These are phyloP conservation scores for Melinopterus prodromus DNA, from an alignment of 2,888 invertebrate genomes.

Conservation along the genomic window DNA sequence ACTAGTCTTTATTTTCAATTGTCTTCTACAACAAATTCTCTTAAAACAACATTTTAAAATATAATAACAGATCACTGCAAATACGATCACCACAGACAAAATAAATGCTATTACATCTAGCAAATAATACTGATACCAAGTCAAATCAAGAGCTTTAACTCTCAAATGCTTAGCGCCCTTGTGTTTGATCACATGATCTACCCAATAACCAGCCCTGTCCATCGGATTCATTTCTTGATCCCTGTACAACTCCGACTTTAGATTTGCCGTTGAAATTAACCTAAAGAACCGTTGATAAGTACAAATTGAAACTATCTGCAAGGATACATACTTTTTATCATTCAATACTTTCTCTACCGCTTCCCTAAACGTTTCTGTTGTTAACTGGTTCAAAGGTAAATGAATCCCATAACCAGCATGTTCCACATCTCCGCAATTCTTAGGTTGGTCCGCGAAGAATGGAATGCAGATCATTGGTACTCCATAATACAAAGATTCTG, in stretches of 20 bases:
- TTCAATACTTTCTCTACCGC: constrained; percentile 21
- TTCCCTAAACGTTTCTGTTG: constrained; percentile 12
- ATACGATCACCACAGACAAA: background rate
- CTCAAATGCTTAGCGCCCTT: constrained; percentile 47
- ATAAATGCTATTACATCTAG: constrained; percentile 41
- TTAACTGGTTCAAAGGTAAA: background rate
- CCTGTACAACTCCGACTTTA: constrained; percentile 43
- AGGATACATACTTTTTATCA: constrained; percentile 21
- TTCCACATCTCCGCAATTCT: constrained; percentile 31
- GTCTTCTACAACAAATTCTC: background rate
- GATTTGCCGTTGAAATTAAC: constrained; percentile 42
- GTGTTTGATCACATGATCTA: constrained; percentile 48
- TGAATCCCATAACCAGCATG: constrained; percentile 28
- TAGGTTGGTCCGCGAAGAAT: constrained; percentile 43
- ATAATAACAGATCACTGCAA: background rate
- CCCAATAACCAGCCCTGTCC: constrained; percentile 50
- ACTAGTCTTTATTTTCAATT: background rate
- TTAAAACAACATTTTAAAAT: background rate
- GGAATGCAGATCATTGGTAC: constrained; percentile 43
- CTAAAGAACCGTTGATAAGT: constrained; percentile 12
- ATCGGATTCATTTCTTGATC: constrained; percentile 47
- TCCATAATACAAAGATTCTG: constrained; percentile 61
- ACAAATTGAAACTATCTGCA: background rate
- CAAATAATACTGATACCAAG: constrained; percentile 46
- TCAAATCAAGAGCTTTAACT: constrained; percentile 43